Base-by-base conservation (phyloP, 2,888 invertebrate species). In the Drosophila setosimentum region DNA sequence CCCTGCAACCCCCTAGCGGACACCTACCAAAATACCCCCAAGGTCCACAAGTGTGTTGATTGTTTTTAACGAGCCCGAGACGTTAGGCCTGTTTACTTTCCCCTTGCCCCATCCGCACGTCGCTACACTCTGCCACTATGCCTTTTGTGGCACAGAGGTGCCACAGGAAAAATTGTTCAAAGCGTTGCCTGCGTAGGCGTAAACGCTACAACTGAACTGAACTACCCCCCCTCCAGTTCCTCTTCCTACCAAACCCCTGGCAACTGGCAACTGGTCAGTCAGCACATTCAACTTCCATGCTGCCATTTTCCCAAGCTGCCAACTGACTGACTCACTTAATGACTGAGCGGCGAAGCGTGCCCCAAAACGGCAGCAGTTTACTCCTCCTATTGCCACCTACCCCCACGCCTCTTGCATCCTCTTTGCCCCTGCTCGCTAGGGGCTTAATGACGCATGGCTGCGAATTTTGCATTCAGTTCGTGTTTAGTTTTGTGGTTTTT, bases 391-490 rank as follows among this genome's bases (percentile, higher is more conserved):
- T 71, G 69, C 68, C 45, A 45, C 65, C 59, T 60, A 33, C 32
- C 29, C 21, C 27, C 1, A 0, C 10, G 29, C n/a, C 32, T 0
- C 11, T 13, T 21, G 42, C 21, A 42, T 16, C 45, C 21, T 7
- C 40, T 8, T 1, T 13, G 5, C 21, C 42, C 1, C 18, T 29
- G 48, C 35, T 21, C 33, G 21, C 33, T 21, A 48, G 73, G 10
- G 67, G 70, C 53, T 73, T 82, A 80, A 81, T 82, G 81, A 82
- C 82, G 82, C 82, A 82, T 82, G 78, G 49, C 60, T 68, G 75
- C 68, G 59, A 82, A 70, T 78, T 79, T 82, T 82, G 78, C 83
- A 82, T 82, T 82, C 81, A 73, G 83, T 75, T 79, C 64, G 78
- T 80, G 82, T 82, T 82, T 82, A 78, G 80, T 78, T 80, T 80